These are phyloP conservation scores for Dromococcyx pavoninus DNA, from an alignment of 2,797 vertebrate species.

Conservation along the genomic window DNA sequence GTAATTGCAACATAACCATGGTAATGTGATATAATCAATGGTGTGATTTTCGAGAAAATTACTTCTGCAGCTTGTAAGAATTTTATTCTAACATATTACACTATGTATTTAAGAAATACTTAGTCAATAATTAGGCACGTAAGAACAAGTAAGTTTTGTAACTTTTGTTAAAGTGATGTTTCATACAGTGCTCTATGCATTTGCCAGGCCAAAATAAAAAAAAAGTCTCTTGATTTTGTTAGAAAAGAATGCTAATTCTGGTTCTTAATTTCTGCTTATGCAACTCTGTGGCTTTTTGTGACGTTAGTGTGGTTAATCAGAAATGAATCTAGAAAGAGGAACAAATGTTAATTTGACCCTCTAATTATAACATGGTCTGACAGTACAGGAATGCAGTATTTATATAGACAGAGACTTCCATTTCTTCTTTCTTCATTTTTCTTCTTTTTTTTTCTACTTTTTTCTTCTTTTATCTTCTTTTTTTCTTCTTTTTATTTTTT, in stretches of 20 bases:
- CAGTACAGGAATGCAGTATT: neutral
- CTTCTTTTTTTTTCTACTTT: neutral
- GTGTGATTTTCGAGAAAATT: neutral
- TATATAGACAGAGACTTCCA: neutral
- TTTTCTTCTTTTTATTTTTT: neutral
- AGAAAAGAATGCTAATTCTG: neutral
- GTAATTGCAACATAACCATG: neutral
- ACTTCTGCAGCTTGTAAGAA: neutral
- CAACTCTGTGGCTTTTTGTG: neutral
- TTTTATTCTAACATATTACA: neutral
- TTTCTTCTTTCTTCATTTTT: fast-evolving
- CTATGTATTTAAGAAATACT: neutral
- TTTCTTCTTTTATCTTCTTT: neutral
- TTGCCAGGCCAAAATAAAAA: neutral
- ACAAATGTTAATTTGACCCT: neutral
- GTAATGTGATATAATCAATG: neutral
- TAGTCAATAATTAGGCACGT: neutral
- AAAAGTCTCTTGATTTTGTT: neutral
- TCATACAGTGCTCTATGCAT: neutral
- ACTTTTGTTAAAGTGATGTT: neutral
- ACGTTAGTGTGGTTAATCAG: neutral
- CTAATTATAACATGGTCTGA: neutral
- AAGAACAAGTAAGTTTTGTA: neutral
- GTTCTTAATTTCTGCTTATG: neutral
- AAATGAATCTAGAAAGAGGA: neutral